Base-by-base conservation (phyloP, 2,797 vertebrate genomes). In the Silurus lanzhouensis region DNA sequence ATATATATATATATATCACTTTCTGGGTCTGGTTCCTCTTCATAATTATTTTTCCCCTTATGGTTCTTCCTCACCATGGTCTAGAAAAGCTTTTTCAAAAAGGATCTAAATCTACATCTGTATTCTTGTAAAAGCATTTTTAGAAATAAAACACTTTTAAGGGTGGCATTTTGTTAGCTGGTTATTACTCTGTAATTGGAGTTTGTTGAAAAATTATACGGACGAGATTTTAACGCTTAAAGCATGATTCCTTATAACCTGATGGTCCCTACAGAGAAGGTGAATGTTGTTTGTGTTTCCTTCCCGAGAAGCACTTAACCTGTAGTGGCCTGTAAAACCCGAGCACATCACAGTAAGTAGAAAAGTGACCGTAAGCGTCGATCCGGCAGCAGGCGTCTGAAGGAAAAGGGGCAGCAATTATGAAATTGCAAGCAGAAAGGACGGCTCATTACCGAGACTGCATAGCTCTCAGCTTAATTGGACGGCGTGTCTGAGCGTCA, bases 341-440 rank as follows among this genome's bases (percentile, higher is more conserved):
- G 38, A 60, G 6, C 60, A 4, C 77, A 63, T 63, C 83, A 78
- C 52, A 48, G 44, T 61, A 61, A 79, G 66, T 44, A 83, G 75
- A 31, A 70, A 84, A 83, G 67, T 31, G 82, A 74, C 27, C 19
- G 77, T 74, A 68, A 63, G 8, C 8, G 78, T 82, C 57, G 60
- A 75, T 74, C 38, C 5, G 5, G 19, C 44, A 5, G 10, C 7
- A 3, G 27, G 67, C 68, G 52, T 68, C 2, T 68, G 68, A 86
- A 31, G 60, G 27, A 61, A 71, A 80, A 44, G 68, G 55, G 63
- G 31, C 82, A 76, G 86, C 82, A 84, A 81, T 87, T 87, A 83
- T 81, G 48, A 81, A 80, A 87, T 71, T 61, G 85, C 85, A 67
- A 48, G 31, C 61, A 19, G 61, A 60, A 67, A 83, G 17, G 60